phyloP scores from a whole-genome alignment of 2,888 invertebrate species.

The Baronia brevicornis region DNA sequence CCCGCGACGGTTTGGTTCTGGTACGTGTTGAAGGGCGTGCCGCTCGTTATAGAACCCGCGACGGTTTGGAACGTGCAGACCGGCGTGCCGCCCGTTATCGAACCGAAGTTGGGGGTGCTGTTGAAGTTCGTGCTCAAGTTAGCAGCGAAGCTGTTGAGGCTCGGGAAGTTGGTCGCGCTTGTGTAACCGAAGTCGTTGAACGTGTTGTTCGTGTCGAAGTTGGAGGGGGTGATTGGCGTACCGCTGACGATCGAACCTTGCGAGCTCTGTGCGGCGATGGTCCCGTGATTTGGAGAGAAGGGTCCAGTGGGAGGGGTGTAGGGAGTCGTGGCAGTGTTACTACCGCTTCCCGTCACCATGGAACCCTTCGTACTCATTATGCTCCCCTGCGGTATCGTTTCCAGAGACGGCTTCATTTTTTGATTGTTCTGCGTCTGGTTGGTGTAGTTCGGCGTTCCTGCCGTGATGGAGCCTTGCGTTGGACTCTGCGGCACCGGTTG shows the following conservation, averaged over 20 bases:
- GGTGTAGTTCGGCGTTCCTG: conserved; percentile 37
- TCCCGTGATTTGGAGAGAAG: conserved; percentile 28
- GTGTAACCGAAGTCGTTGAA: conserved; percentile 6
- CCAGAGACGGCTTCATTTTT: conserved; percentile 47
- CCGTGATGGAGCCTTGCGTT: conserved; percentile 32
- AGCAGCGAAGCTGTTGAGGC: conserved; percentile 4
- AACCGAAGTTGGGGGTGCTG: conserved; percentile 14
- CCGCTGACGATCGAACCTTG: conserved; percentile 19
- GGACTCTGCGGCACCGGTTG: conserved; percentile 35
- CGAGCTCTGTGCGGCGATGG: conserved; percentile 20
- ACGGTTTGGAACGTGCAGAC: conserved; percentile 4
- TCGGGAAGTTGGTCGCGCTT: conserved; percentile 2
- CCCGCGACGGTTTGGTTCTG: conserved; percentile 10
- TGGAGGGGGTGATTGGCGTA: conserved; percentile 15
- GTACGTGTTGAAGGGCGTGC: conserved; percentile 18
- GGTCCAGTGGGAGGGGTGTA: conserved; percentile 31
- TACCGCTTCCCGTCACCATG: conserved; percentile 29
- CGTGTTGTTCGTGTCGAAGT: conserved; percentile 2
- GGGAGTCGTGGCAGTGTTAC: conserved; percentile 28
- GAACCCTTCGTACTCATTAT: conserved; percentile 44
- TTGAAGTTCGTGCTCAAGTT: conserved; percentile 13
- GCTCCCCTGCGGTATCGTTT: conserved; percentile 59
- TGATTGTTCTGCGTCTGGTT: conserved; percentile 25
- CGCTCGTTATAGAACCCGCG: conserved; percentile 20
- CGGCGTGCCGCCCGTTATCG: conserved; percentile 13